Percentiles rank a stretch among this genome's conserved stretches.
Conservation (phyloP, 2,113 vertebrate genomes). For the Oryzias melastigma region DNA sequence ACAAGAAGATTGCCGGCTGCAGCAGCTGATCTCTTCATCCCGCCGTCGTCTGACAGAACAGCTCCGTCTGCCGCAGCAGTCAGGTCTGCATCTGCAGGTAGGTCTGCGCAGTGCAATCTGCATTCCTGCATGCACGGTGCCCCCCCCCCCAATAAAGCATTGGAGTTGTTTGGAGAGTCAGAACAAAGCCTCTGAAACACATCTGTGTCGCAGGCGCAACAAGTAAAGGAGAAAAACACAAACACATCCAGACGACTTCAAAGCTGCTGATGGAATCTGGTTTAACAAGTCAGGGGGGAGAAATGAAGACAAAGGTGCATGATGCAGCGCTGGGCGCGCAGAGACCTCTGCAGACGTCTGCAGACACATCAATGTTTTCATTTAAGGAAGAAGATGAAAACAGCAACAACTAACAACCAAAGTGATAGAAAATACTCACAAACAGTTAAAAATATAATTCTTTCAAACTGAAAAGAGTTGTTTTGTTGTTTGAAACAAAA, state of each 20-base stretch:
- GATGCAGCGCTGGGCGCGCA: constrained; percentile 49
- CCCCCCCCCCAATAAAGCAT: no score
- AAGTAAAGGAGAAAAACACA: constrained; percentile 54
- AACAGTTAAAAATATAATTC: no score
- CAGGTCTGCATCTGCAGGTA: constrained; percentile 21
- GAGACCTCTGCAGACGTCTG: constrained; percentile 52
- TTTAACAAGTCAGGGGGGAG: constrained; percentile 64
- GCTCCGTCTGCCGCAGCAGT: no score
- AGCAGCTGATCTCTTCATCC: constrained; percentile 60
- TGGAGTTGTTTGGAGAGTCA: neutral
- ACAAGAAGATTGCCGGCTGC: constrained; percentile 68
- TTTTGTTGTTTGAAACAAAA: no score
- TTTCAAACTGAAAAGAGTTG: no score
- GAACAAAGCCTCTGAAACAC: constrained; percentile 32
- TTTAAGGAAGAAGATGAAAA: neutral
- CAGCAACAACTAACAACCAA: no score
- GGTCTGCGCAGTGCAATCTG: constrained; percentile 12
- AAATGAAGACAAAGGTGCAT: constrained; percentile 55
- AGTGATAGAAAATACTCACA: no score
- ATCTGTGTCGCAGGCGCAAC: constrained; percentile 70
- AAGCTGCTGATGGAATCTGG: constrained; percentile 63
- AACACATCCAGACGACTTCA: constrained; percentile 61
- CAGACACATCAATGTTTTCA: no score
- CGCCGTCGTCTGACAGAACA: constrained; percentile 41
- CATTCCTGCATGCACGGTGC: neutral